Base-by-base conservation (phyloP, 2,113 vertebrate genomes). In the Misgurnus mizolepis region DNA sequence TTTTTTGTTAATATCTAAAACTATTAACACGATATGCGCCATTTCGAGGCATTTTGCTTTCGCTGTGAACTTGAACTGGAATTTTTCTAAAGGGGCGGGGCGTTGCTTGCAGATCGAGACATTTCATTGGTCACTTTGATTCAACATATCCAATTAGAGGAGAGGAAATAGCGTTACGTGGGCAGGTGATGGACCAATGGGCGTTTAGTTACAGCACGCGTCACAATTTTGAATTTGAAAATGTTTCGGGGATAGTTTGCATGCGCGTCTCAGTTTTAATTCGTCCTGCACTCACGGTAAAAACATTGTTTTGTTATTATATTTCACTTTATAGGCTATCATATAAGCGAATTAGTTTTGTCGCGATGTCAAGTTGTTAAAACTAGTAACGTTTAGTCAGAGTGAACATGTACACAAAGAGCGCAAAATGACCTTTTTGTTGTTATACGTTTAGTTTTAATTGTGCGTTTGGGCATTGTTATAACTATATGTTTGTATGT, bases 181-280 rank as follows among this genome's bases (percentile, higher is more conserved):
- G 27, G 6, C 53, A 40, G 10, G 53, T 3, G 17, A 41, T 4
- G 1, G 55, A 15, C 72, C 72, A 74, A 74, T 61, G 22, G 56
- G 40, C 3, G 69, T 58, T 58, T 39, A 43, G 17, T 4, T 15
- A 45, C 58, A 75, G 8, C 49, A 8, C 3, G 11, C 50, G 15
- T 55, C 3, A n/a, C 6, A 18, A 74, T 40, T 75, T 75, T 75
- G 72, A 75, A 75, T 75, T 62, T 75, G 72, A 62, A 62, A 61
- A 75, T 12, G 70, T 60, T 64, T 75, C 58, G 17, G 43, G 0
- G 10, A 22, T 0, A 1, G 70, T 14, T 40, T 58, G 10, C 6
- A 41, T 41, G 69, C 8, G 22, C 11, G 11, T 69, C 22, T 10
- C 8, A 9, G 0, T 7, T 39, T 70, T 15, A 15, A 10, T 15